Evolutionary conservation across 2,113 vertebrate genomes (phyloP), one percentile per base, ranked within the genome.

Genomic region (Setophaga petechia): DNA sequence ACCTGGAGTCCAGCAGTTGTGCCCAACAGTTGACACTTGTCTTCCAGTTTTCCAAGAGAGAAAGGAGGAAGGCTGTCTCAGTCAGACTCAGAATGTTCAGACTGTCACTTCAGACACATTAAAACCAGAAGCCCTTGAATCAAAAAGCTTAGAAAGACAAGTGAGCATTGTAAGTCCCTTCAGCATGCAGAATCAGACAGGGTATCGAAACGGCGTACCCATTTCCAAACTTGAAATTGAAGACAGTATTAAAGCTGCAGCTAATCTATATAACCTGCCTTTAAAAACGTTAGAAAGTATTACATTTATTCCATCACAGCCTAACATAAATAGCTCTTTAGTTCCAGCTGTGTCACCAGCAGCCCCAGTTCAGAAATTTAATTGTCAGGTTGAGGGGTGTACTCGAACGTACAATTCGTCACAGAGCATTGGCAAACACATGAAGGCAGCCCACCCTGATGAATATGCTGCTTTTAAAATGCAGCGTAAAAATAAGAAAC

Each of bases 341-440:
- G 97, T 95, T 93, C 91, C 97, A 66, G 33, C 97, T 69, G 95
- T 96, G 83, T 94, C 97, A 79, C 95, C 96, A 72, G 95, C 97
- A 96, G 51, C 95, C 18, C 97, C 97, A 39, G 1, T 96, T 87
- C 98, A 99, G 92, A 98, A 98, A 81, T 99, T 98, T 82, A 98
- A 97, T 90, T 99, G 99, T 90, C 98, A 99, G 28, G 98, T 98
- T 43, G 98, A 98, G 52, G 98, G 98, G 2, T 99, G 99, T 84
- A 98, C 98, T 75, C 98, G 99, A 90, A 98, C 98, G 1, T 99
- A 99, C 88, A 99, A 99, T 96, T 99, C 98, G 3, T 98, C 98
- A 24, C 98, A 98, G 89, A 99, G 98, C 95, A 99, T 99, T 84
- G 98, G 98, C 75, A 99, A 99, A 93, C 99, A 99, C 87, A 99